Base-by-base conservation (phyloP, 2,888 invertebrate genomes). In the Folsomia manolachei region DNA sequence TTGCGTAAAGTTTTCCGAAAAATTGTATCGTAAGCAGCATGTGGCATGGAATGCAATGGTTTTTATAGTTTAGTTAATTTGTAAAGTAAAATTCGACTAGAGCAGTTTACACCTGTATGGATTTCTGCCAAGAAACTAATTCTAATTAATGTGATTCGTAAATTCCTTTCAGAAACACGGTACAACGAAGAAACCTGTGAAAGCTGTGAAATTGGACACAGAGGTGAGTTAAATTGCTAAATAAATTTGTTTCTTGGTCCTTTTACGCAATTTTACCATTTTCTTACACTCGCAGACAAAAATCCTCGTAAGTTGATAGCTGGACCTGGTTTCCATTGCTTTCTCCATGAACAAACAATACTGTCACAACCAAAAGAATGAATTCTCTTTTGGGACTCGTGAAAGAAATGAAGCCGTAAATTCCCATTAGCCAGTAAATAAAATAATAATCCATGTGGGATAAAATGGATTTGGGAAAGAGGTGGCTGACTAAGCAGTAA, bases 91-190 rank as follows among this genome's bases (percentile, higher is more conserved):
- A n/a, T n/a, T n/a, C n/a, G n/a, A n/a, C n/a, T n/a, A n/a, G n/a
- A n/a, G n/a, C n/a, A n/a, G n/a, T n/a, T n/a, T n/a, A n/a, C n/a
- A n/a, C n/a, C n/a, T n/a, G n/a, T n/a, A n/a, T n/a, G n/a, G n/a
- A n/a, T n/a, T n/a, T n/a, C n/a, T n/a, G n/a, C n/a, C n/a, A n/a
- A n/a, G n/a, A n/a, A n/a, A n/a, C n/a, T n/a, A n/a, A n/a, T n/a
- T n/a, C n/a, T n/a, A n/a, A n/a, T n/a, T n/a, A n/a, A n/a, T n/a
- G n/a, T n/a, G n/a, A n/a, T n/a, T n/a, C n/a, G n/a, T n/a, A n/a
- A n/a, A n/a, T n/a, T n/a, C n/a, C n/a, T 81, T 85, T 66, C 85
- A 97, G 97, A 97, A 97, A 90, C 96, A 97, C 84, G 97, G 97
- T 78, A 94, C 95, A 72, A 96, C 95, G 65, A 91, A 92, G 82